These are phyloP conservation scores for Aix galericulata DNA, from an alignment of 2,113 vertebrate species.

Conservation along the genomic window DNA sequence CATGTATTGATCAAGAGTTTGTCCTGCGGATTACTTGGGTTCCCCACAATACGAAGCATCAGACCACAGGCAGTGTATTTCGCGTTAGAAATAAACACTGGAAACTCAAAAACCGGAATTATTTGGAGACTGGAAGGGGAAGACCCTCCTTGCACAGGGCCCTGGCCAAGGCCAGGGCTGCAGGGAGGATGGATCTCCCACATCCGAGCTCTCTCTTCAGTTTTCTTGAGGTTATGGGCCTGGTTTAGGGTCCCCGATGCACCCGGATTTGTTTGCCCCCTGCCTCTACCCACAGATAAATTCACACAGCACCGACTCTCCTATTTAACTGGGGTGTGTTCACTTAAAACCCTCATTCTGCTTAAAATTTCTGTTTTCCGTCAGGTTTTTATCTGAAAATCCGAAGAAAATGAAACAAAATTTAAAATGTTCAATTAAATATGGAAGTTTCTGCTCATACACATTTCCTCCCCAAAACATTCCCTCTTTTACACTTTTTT, in stretches of 20 bases:
- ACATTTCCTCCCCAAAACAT: rapidly evolving
- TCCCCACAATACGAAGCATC: neutral
- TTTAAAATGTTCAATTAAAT: neutral
- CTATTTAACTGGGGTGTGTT: neutral
- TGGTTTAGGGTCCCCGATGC: neutral
- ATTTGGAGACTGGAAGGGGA: neutral
- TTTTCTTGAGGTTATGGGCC: neutral
- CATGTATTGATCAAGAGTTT: neutral
- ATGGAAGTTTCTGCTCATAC: neutral
- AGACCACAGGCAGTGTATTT: neutral
- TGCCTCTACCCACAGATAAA: neutral
- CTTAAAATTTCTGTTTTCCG: neutral
- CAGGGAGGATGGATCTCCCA: rapidly evolving
- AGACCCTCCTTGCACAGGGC: neutral
- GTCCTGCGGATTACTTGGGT: rapidly evolving
- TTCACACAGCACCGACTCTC: neutral
- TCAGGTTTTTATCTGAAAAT: neutral
- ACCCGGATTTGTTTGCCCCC: neutral
- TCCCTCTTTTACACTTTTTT: neutral
- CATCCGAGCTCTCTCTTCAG: neutral
- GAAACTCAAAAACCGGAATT: neutral
- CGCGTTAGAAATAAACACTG: neutral
- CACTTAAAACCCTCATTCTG: neutral
- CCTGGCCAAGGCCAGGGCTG: neutral
- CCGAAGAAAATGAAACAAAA: neutral